Evolutionary conservation across 2,888 invertebrate species (phyloP), one percentile per base, ranked within the genome.

Genomic region (Idaea aversata): DNA sequence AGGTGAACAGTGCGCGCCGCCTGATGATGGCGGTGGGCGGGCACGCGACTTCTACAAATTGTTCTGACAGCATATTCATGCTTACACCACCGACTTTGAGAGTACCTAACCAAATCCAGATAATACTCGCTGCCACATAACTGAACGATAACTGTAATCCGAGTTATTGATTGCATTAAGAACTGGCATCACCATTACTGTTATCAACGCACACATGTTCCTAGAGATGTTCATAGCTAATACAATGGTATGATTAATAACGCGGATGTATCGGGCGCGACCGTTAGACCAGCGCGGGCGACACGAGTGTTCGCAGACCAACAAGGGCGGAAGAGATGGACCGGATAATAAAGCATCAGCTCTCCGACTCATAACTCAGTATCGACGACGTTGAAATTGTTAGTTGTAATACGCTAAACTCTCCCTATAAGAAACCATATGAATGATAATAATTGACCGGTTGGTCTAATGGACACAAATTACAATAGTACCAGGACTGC

Each of bases 201-300:
- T 86, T 91, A 91, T 90, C 90, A 87, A 86, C 83, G 85, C 80
- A 86, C 86, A 86, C 84, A 88, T 87, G 88, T 88, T 88, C 82
- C 84, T 85, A 89, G 86, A 88, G 87, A 86, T 84, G 87, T 81
- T 80, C 79, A 80, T 83, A 80, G 83, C 84, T 86, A 88, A 88
- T 90, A 91, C 91, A 91, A 91, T 91, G 86, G 88, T 85, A 87
- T 90, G 90, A 92, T 91, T 92, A 90, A 92, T 91, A 90, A 89
- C 81, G 81, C 87, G 88, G 87, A 88, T 86, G 87, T 88, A 86
- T 87, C 83, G 80, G 73, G 72, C 72, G 74, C 76, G 79, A 84
- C 90, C 90, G 90, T 89, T 91, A 90, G 79, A 77, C 79, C 81
- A 81, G 82, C 84, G 89, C 79, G 80, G 82, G 82, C 84, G 89